Base-by-base conservation (phyloP, 2,888 invertebrate genomes). In the Eubasilissa splendida region DNA sequence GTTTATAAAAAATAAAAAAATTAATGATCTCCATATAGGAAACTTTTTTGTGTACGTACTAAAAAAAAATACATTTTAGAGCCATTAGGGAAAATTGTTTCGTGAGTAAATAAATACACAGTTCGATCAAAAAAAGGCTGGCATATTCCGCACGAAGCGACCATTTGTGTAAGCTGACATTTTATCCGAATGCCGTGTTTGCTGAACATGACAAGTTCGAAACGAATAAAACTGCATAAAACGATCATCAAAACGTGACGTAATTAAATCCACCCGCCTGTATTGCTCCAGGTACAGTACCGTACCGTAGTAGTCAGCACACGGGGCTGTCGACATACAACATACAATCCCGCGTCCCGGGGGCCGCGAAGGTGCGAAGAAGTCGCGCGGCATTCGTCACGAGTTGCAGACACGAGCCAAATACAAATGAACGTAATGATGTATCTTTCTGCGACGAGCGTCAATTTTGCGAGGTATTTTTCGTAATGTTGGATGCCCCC, bases 181-280 rank as follows among this genome's bases (percentile, higher is more conserved):
- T 63, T 63, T 9, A 63, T 63, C 22, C 10, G 10, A 11, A 63
- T 10, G 22, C 4, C 31, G 33, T 63, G 9, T 3, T 31, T 63
- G 31, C 33, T 31, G 60, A 31, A 31, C 2, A 11, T 9, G 60
- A 63, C 60, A 63, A 31, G 22, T 31, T 63, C 22, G 33, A 63
- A 63, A 63, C 33, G 60, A 63, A 22, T 60, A 22, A 60, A 14
- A 60, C 60, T 60, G 60, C 60, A 60, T 31, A 60, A 60, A 22
- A 63, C 33, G 33, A 31, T 63, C 60, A 63, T 22, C 60, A 63
- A 31, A 63, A 63, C 60, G 60, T 63, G 60, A 63, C 31, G 31
- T 63, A 63, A 63, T 63, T 31, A 63, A 63, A 63, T 63, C 31
- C 22, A 31, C 31, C 11, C 4, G 60, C 10, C 22, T 22, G 60